Percentiles rank a stretch among this genome's conserved stretches.
Conservation (phyloP, 1,140 invertebrate species). For the Globodera ellingtonae region DNA sequence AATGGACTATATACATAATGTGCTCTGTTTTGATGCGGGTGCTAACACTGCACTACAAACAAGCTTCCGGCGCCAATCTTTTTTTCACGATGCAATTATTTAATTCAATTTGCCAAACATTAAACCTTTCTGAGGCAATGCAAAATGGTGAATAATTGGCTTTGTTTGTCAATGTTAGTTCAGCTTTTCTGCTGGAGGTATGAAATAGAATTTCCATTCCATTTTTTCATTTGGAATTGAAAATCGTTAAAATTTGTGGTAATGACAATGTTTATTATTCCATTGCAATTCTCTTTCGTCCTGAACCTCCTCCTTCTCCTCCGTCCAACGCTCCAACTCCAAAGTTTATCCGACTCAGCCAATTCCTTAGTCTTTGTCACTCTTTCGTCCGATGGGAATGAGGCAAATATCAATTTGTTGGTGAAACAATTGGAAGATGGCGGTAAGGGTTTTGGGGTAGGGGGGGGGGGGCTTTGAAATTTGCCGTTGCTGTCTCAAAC, state of each 20-base stretch:
- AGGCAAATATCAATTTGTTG: neutral
- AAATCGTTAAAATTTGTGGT: neutral
- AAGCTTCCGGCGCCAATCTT: no score
- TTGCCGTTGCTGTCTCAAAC: neutral
- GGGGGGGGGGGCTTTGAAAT: no score
- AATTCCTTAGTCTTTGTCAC: conserved; percentile 2
- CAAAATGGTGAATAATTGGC: no score
- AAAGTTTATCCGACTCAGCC: neutral
- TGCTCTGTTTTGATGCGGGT: no score
- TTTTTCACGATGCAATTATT: no score
- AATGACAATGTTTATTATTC: neutral
- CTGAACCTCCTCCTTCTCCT: neutral
- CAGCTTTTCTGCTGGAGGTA: neutral
- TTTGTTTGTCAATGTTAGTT: neutral
- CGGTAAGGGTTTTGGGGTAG: neutral
- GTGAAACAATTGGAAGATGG: neutral
- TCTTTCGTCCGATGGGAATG: neutral
- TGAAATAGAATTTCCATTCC: neutral
- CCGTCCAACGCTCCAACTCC: neutral
- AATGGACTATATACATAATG: no score
- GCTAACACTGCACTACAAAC: no score
- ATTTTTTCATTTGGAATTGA: neutral
- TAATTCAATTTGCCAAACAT: no score
- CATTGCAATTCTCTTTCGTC: neutral
- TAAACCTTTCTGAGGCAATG: no score